Evolutionary conservation across 92 coral and sea anemone species (phyloP).

Genomic region (Zoanthus solanderi): DNA sequence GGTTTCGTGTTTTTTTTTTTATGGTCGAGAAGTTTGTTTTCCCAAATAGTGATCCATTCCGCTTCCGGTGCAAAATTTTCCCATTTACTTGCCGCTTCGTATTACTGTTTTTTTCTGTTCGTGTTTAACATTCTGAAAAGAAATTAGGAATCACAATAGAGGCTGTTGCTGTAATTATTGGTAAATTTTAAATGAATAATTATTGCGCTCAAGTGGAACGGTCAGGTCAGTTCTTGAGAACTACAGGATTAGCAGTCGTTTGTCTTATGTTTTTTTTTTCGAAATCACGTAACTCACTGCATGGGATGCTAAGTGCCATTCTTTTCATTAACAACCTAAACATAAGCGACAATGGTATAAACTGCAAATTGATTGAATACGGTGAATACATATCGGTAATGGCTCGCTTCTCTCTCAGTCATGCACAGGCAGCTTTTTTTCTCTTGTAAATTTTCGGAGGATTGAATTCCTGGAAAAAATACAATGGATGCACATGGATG

Average conservation of each 20-base stretch:
- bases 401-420: not conserved
- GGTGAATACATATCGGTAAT: not conserved
- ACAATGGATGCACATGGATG: constrained; percentile 16
- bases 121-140: not conserved
- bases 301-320: not conserved
- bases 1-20: not conserved
- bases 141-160: not conserved
- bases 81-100: not conserved
- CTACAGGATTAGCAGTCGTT: not conserved
- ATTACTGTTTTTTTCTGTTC: not conserved
- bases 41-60: not conserved
- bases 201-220: not conserved
- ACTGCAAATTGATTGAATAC: constrained; percentile 2
- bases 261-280: not conserved
- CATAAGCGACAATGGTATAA: not conserved
- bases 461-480: constrained; percentile 39
- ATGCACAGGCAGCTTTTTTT: not conserved
- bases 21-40: not conserved
- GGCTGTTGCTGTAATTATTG: not conserved
- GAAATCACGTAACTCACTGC: not conserved
- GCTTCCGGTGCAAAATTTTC: not conserved
- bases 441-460: constrained; percentile 11
- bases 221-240: not conserved
- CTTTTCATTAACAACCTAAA: not conserved
- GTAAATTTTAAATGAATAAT: not conserved